A percentile compares a stretch with the other conserved stretches of the same genome.
phyloP scores from a whole-genome alignment of 2,888 invertebrate genomes.

The Ochlodes sylvanus region DNA sequence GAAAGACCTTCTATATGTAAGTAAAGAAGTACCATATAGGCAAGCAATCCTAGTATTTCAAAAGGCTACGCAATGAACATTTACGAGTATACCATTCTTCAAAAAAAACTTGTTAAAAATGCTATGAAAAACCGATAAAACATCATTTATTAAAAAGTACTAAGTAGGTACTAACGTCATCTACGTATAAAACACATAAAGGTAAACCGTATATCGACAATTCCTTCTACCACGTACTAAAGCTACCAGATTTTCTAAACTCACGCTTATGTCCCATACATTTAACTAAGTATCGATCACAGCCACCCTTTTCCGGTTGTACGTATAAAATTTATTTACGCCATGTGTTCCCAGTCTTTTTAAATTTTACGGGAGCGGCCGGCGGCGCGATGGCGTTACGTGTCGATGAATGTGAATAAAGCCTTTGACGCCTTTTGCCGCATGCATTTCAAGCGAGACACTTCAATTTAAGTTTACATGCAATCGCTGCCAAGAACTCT shows the following conservation, averaged over 20 bases:
- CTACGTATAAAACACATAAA: too few species aligned
- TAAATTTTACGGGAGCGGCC: constrained; percentile 52
- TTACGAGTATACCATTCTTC: too few species aligned
- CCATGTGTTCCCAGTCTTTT: constrained; percentile 53
- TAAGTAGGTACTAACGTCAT: too few species aligned
- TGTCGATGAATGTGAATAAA: constrained; percentile 74
- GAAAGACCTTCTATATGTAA: too few species aligned
- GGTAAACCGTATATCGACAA: too few species aligned
- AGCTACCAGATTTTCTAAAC: not conserved
- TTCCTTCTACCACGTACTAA: not conserved
- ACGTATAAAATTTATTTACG: constrained; percentile 48
- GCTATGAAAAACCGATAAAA: too few species aligned
- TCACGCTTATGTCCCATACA: not conserved
- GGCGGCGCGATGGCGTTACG: constrained; percentile 62
- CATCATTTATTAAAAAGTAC: too few species aligned
- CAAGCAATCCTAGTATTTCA: too few species aligned
- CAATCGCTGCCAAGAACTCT: constrained; percentile 51
- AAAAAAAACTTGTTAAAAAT: too few species aligned
- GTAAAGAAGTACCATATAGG: too few species aligned
- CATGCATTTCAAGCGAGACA: constrained; percentile 67
- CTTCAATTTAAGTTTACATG: constrained; percentile 73
- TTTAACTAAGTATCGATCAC: constrained; percentile 29
- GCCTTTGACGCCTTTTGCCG: constrained; percentile 78
- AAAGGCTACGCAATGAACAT: too few species aligned
- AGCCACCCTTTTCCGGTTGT: constrained; percentile 24